phyloP scores from a whole-genome alignment of 2,797 vertebrate species.

The Hapalemur alaotrensis region DNA sequence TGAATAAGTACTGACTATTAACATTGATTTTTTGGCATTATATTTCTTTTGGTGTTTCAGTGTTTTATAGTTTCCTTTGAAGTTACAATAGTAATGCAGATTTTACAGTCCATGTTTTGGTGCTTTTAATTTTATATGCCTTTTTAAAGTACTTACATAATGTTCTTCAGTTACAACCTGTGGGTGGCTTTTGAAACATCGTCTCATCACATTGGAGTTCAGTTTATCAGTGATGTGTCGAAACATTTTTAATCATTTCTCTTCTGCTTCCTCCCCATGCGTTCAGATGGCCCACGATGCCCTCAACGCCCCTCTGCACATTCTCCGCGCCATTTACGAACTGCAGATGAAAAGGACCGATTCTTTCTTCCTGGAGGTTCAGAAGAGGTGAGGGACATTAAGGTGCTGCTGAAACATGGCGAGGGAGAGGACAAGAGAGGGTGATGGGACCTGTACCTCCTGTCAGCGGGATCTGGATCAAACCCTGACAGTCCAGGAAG shows the following conservation, averaged over 20 bases:
- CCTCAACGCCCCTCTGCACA: conserved; percentile 95
- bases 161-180: neutral
- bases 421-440: neutral
- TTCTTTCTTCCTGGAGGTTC: conserved; percentile 96
- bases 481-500: neutral
- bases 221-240: neutral
- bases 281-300: conserved; percentile 96
- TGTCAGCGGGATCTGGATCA: neutral
- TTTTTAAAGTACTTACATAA: neutral
- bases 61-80: conserved; percentile 1
- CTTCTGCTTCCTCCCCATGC: neutral
- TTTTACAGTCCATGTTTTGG: neutral
- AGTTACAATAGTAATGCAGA: neutral
- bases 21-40: neutral
- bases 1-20: neutral
- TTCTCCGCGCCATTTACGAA: conserved; percentile 97
- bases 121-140: neutral
- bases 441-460: neutral
- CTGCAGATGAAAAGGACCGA: conserved; percentile 97
- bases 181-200: neutral
- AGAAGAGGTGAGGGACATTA: conserved; percentile 90
- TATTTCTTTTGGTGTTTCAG: neutral
- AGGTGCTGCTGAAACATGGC: neutral
- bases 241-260: neutral
- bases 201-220: neutral